Evolutionary conservation across 2,797 vertebrate genomes (phyloP).

Genomic region (Leuciscus waleckii): DNA sequence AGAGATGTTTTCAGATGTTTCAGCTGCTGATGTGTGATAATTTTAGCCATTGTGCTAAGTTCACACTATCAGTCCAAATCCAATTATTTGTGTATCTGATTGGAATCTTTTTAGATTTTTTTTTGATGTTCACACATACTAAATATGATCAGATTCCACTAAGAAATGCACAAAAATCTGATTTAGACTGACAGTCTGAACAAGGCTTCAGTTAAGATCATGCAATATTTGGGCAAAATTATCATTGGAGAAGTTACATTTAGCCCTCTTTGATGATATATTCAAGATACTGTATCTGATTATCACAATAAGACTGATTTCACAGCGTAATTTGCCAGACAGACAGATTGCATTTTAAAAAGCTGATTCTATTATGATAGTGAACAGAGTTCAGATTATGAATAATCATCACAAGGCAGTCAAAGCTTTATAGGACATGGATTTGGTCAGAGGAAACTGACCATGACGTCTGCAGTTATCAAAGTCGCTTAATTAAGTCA

Average conservation of each 20-base stretch:
- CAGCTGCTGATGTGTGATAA: neutral
- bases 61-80: neutral
- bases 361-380: slow-evolving; percentile 35
- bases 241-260: neutral
- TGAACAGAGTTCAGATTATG: neutral
- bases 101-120: neutral
- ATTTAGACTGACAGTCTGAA: neutral
- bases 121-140: neutral
- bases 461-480: slow-evolving; percentile 7
- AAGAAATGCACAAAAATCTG: neutral
- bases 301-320: neutral
- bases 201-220: neutral
- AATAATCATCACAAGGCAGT: slow-evolving; percentile 20
- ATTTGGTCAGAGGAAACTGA: slow-evolving; percentile 17
- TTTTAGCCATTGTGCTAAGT: neutral
- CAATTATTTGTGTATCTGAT: neutral
- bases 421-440: slow-evolving; percentile 15
- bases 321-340: neutral
- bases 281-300: neutral
- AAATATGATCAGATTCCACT: neutral
- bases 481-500: neutral
- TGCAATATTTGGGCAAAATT: neutral
- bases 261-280: slow-evolving; percentile 16
- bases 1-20: slow-evolving; percentile 27
- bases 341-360: slow-evolving; percentile 14